Evolutionary conservation across 2,888 invertebrate species (phyloP), one percentile per base, ranked within the genome.

Genomic region (Cistogaster globosa): DNA sequence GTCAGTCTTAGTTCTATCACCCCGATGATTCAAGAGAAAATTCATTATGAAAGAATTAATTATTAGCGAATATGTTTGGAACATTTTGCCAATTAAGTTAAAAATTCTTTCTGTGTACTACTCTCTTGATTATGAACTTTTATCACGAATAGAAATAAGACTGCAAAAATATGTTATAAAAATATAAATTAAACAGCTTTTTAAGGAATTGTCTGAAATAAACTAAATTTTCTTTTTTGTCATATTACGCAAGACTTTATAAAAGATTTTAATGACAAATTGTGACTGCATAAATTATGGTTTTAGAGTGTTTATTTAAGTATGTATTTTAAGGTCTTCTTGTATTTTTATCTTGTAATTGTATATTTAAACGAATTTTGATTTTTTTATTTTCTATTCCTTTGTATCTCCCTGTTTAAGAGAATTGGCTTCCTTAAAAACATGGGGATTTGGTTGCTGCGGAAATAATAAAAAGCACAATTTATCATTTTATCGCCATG

Each of bases 211-310:
- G 58, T 51, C 69, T 78, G n/a, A 65, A 74, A 78, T 60, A 78
- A 81, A 69, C 69, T 68, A 60, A 79, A 72, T 69, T 77, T 67
- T 71, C 53, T 45, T 42, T 65, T 74, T 74, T 85, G 68, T 45
- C 71, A 57, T 78, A 78, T 85, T 48, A 78, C 26, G 82, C 58
- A 69, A 69, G 78, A 62, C 80, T 86, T 87, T 85, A 86, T 84
- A 79, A 76, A 71, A 90, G 90, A 90, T 91, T 90, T 91, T 90
- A 90, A 90, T 91, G 91, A 90, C 90, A 91, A 91, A 91, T 91
- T 91, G 90, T 91, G 91, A 90, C 87, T 88, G 90, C 89, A 90
- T 91, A 90, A 91, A 90, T 91, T 91, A 90, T 90, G 89, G 90
- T 83, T 87, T 87, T 86, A 84, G 83, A 63, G 84, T 87, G 87